These are phyloP conservation scores for Casuarius casuarius DNA, from an alignment of 2,113 vertebrate species.

Conservation along the genomic window DNA sequence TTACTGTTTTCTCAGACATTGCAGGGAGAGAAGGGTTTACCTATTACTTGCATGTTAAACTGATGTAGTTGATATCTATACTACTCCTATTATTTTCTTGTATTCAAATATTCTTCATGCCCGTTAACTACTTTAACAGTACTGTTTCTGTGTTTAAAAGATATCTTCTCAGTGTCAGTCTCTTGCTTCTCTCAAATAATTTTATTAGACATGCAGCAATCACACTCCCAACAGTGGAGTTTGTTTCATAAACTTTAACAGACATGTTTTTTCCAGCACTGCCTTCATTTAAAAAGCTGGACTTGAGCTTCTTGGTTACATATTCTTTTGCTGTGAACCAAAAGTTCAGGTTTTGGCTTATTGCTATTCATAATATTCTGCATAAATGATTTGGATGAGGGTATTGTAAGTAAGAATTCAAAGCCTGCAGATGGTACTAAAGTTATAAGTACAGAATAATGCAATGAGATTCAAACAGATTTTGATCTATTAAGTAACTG, in stretches of 20 bases:
- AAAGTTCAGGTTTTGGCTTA: not conserved
- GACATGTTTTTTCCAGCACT: not conserved
- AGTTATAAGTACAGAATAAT: not conserved
- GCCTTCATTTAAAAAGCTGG: not conserved
- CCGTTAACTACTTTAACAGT: not conserved
- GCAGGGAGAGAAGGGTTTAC: not conserved
- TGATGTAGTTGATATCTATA: not conserved
- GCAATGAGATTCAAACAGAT: not conserved
- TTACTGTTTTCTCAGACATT: not conserved
- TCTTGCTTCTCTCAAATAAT: not conserved
- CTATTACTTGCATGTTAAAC: not conserved
- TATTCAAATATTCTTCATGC: not conserved
- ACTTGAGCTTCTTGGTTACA: not conserved
- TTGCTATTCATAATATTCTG: not conserved
- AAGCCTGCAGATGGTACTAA: constrained; percentile 10
- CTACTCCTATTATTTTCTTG: not conserved
- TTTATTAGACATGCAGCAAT: not conserved
- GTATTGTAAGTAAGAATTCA: not conserved
- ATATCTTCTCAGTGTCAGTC: not conserved
- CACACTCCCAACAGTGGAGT: not conserved
- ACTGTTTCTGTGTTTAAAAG: not conserved
- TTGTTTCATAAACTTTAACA: not conserved
- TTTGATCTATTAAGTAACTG: constrained; percentile 14
- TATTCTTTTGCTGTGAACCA: not conserved
- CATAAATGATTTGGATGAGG: not conserved